Evolutionary conservation across 2,888 invertebrate genomes (phyloP).

Genomic region (Polia nebulosa): DNA sequence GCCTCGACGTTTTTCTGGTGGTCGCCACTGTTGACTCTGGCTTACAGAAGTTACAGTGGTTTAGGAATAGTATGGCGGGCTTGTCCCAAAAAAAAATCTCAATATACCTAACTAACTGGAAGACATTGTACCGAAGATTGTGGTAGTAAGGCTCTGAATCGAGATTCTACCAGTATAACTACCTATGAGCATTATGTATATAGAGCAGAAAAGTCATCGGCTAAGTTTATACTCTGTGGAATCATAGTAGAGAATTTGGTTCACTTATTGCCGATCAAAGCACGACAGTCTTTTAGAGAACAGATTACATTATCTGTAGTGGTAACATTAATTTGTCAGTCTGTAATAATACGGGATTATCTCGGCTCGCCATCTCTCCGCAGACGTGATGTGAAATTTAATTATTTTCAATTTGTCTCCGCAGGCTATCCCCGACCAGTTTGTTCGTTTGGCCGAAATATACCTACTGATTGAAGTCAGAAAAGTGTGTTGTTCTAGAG

Average conservation of each 20-base stretch:
- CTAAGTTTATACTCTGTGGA: neutral
- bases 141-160: neutral
- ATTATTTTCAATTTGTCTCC: constrained; percentile 57
- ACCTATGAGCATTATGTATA: too few species aligned
- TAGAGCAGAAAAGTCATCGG: neutral
- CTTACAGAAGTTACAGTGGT: too few species aligned
- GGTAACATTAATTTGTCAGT: constrained; percentile 58
- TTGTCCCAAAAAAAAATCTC: too few species aligned
- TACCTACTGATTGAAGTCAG: too few species aligned
- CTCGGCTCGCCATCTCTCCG: constrained; percentile 63
- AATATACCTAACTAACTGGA: neutral
- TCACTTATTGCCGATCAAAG: neutral
- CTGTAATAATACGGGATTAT: constrained; percentile 75
- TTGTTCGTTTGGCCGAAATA: neutral
- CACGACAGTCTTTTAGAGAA: neutral
- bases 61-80: too few species aligned
- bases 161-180: neutral
- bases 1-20: too few species aligned
- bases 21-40: too few species aligned
- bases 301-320: neutral
- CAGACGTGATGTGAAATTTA: constrained; percentile 73
- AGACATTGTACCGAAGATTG: neutral
- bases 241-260: neutral
- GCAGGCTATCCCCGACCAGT: neutral
- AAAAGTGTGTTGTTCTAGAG: too few species aligned